These are phyloP conservation scores for Dasypogon diadema DNA, from an alignment of 2,888 invertebrate genomes.

Conservation along the genomic window DNA sequence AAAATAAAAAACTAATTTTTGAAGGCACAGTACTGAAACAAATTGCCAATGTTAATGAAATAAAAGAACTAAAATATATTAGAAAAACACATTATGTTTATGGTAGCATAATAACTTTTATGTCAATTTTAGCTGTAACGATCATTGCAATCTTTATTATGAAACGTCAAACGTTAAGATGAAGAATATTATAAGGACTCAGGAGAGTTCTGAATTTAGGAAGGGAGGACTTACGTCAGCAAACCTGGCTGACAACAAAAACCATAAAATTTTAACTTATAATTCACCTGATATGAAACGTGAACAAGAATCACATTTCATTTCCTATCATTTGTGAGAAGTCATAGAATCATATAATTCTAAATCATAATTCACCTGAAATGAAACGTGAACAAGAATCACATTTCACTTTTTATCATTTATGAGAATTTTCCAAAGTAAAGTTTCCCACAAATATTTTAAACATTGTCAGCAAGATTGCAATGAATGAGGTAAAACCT, in stretches of 20 bases:
- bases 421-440: too few relatives aligned
- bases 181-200: background rate
- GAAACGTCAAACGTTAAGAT: background rate
- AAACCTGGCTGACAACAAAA: background rate
- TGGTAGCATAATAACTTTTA: background rate
- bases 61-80: constrained; percentile 47
- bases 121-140: background rate
- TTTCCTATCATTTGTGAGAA: too few relatives aligned
- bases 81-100: constrained; percentile 14
- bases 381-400: background rate
- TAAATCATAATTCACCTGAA: too few relatives aligned
- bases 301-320: background rate
- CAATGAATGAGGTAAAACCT: too few relatives aligned
- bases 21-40: constrained; percentile 10
- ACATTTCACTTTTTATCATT: background rate
- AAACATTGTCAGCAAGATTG: too few relatives aligned
- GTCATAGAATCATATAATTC: too few relatives aligned
- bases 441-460: too few relatives aligned
- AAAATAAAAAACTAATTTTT: constrained; percentile 5
- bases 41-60: constrained; percentile 45
- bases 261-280: background rate
- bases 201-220: background rate
- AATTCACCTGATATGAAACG: background rate
- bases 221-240: background rate
- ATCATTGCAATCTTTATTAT: background rate